Evolutionary conservation across 2,797 vertebrate species (phyloP).

Genomic region (Pterois miles): DNA sequence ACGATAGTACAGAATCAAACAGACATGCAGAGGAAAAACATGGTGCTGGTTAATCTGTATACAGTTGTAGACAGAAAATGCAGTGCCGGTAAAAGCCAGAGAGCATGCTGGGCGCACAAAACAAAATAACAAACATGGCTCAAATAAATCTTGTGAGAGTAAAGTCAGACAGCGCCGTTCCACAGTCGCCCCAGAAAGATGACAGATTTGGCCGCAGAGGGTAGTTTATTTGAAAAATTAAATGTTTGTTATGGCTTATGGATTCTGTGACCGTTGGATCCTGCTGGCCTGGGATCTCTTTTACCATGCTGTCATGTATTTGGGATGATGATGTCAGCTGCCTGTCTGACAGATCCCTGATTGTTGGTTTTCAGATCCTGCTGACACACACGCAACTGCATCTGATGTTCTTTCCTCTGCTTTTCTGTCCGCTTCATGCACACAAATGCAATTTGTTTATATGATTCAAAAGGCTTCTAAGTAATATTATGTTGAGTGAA

Average conservation of each 20-base stretch:
- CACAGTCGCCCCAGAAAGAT: constrained; percentile 41
- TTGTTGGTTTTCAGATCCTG: constrained; percentile 43
- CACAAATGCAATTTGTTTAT: constrained; percentile 46
- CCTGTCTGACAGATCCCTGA: constrained; percentile 39
- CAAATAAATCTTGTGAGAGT: constrained; percentile 32
- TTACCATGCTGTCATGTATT: constrained; percentile 64
- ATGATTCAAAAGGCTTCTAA: constrained; percentile 15
- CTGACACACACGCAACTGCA: constrained; percentile 9
- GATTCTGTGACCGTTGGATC: constrained; percentile 44
- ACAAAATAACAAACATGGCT: constrained; percentile 42
- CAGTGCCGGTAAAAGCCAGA: constrained; percentile 8
- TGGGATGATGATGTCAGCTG: constrained; percentile 61
- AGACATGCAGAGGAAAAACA: neutral
- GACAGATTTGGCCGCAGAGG: constrained; percentile 42
- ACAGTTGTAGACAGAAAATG: neutral
- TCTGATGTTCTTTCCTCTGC: neutral
- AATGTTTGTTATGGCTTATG: constrained; percentile 65
- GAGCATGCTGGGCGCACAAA: constrained; percentile 21
- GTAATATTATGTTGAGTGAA: constrained; percentile 32
- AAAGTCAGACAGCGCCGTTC: constrained; percentile 34
- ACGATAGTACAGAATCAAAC: neutral
- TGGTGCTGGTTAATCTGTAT: constrained; percentile 5
- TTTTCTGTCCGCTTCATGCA: neutral
- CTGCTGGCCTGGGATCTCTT: constrained; percentile 41
- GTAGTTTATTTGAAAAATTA: constrained; percentile 62